phyloP scores from a whole-genome alignment of 2,797 vertebrate genomes.

The Lutjanus campechanus region DNA sequence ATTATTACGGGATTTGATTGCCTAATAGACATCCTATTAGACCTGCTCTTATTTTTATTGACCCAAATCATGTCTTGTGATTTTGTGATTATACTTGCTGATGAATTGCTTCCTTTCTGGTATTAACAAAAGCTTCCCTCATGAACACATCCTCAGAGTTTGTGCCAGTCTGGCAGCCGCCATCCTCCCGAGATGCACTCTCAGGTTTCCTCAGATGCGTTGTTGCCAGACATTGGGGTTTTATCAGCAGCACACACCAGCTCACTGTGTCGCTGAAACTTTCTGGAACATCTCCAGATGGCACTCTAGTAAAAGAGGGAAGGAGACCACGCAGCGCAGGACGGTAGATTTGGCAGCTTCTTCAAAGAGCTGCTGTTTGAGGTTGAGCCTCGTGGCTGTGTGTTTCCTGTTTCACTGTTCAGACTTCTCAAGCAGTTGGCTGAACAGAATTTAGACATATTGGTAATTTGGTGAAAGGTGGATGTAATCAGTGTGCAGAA shows the following conservation, averaged over 20 bases:
- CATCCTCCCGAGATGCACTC: slow-evolving; percentile 41
- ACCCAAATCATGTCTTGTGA: slow-evolving; percentile 21
- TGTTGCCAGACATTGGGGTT: slow-evolving; percentile 56
- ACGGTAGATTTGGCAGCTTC: slow-evolving; percentile 70
- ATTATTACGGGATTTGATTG: background rate
- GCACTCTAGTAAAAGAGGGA: slow-evolving; percentile 65
- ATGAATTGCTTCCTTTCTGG: slow-evolving; percentile 58
- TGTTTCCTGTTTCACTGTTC: slow-evolving; percentile 63
- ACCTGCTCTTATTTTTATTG: slow-evolving; percentile 32
- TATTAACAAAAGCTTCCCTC: slow-evolving; percentile 30
- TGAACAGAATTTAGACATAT: slow-evolving; percentile 45
- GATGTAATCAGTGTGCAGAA: slow-evolving; percentile 29
- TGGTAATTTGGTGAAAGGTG: slow-evolving; percentile 53
- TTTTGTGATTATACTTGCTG: slow-evolving; percentile 39
- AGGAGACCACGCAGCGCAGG: slow-evolving; percentile 58
- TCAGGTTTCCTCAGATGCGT: slow-evolving; percentile 64
- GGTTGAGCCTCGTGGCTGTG: slow-evolving; percentile 43
- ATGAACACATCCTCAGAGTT: slow-evolving; percentile 50
- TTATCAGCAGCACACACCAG: slow-evolving; percentile 68
- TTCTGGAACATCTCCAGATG: slow-evolving; percentile 78
- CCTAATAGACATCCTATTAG: slow-evolving; percentile 17
- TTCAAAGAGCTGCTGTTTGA: slow-evolving; percentile 76
- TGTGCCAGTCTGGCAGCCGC: slow-evolving; percentile 58
- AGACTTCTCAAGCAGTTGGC: slow-evolving; percentile 47
- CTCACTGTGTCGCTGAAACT: slow-evolving; percentile 58